A percentile compares a stretch with the other conserved stretches of the same genome.
These are phyloP conservation scores for Prenolepis imparis DNA, from an alignment of 2,888 invertebrate species.

Conservation along the genomic window DNA sequence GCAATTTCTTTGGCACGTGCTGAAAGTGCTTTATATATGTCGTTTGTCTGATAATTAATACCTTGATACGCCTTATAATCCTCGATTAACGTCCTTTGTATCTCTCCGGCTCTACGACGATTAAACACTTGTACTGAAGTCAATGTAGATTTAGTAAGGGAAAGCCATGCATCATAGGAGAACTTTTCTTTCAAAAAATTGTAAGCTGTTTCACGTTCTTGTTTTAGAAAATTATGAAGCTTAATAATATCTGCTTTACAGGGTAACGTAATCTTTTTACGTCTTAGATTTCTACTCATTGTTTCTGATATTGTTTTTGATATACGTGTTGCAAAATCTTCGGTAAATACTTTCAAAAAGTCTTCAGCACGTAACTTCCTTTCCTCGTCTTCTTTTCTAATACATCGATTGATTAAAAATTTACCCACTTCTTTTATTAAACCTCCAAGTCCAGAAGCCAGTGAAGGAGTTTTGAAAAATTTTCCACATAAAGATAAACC, in stretches of 20 bases:
- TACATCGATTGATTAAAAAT: too few species aligned
- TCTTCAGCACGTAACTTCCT: neutral
- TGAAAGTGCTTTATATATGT: neutral
- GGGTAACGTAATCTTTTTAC: neutral
- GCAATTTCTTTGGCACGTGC: slow-evolving; percentile 32
- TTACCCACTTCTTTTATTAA: neutral
- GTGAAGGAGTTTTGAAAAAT: neutral
- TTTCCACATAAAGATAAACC: slow-evolving; percentile 6
- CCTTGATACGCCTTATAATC: slow-evolving; percentile 3
- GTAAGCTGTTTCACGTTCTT: neutral
- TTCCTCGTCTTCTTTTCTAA: too few species aligned
- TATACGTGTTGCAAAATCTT: too few species aligned
- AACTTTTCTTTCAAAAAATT: neutral
- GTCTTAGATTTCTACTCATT: neutral
- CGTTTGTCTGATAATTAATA: neutral
- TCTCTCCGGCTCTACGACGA: neutral
- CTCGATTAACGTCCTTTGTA: neutral
- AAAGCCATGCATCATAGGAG: neutral
- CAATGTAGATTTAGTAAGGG: neutral
- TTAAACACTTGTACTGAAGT: neutral
- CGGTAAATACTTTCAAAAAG: neutral
- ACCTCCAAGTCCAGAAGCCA: neutral
- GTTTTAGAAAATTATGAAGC: neutral
- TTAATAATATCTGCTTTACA: slow-evolving; percentile 12
- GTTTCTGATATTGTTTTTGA: too few species aligned